phyloP scores from a whole-genome alignment of 1,140 invertebrate genomes.

The Asbolus verrucosus region DNA sequence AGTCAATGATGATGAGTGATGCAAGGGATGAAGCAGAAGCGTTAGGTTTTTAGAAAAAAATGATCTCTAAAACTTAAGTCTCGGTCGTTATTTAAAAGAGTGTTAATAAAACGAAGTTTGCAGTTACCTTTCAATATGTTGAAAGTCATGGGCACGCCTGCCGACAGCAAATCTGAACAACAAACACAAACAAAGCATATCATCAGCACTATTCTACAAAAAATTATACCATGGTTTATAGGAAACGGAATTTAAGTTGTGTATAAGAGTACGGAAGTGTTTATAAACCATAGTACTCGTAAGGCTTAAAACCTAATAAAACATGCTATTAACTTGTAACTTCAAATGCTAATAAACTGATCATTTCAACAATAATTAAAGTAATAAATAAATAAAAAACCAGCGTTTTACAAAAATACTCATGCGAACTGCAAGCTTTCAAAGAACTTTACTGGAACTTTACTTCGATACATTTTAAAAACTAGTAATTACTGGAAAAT shows the following conservation, averaged over 20 bases:
- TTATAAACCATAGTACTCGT: slow-evolving; percentile 31
- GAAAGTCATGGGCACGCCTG: slow-evolving; percentile 79
- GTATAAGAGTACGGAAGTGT: background rate
- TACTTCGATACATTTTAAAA: slow-evolving; percentile 17
- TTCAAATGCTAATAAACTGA: slow-evolving; percentile 25
- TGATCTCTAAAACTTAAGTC: background rate
- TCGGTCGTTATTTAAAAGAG: slow-evolving; percentile 19
- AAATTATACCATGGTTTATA: slow-evolving; percentile 24
- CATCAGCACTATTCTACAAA: slow-evolving; percentile 65
- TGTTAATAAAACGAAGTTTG: slow-evolving; percentile 55
- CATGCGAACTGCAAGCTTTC: slow-evolving; percentile 41
- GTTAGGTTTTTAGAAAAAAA: no score
- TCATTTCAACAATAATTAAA: slow-evolving; percentile 38
- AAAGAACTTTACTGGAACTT: slow-evolving; percentile 36
- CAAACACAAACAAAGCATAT: slow-evolving; percentile 72
- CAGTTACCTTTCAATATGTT: slow-evolving; percentile 82
- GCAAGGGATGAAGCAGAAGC: slow-evolving; percentile 12
- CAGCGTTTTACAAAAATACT: slow-evolving; percentile 38
- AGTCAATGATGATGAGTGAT: slow-evolving; percentile 1
- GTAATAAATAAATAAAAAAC: slow-evolving; percentile 32
- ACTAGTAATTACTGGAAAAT: slow-evolving; percentile 36
- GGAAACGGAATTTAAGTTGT: background rate
- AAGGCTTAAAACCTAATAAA: slow-evolving; percentile 21
- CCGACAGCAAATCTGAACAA: slow-evolving; percentile 81
- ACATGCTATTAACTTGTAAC: slow-evolving; percentile 38